phyloP scores from a whole-genome alignment of 2,113 vertebrate species.

The Zingel zingel region DNA sequence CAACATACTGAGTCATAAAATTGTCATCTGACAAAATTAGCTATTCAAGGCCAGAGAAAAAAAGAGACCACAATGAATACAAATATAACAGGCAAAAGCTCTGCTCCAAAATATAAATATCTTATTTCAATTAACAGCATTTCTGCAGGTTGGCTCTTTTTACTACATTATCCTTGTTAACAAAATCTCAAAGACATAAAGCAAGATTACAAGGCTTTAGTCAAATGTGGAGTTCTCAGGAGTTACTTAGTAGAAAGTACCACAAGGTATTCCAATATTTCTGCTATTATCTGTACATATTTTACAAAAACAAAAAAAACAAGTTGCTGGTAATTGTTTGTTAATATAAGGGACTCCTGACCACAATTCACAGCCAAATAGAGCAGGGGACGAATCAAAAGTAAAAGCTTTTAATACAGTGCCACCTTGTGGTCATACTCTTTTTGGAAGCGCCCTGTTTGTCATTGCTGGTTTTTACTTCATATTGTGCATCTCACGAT shows the following conservation, averaged over 20 bases:
- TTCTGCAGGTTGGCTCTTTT: slow-evolving; percentile 4
- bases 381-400: neutral
- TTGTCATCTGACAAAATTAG: slow-evolving; percentile 6
- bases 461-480: slow-evolving; percentile 35
- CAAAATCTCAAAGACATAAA: neutral
- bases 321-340: slow-evolving; percentile 12
- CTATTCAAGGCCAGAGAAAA: slow-evolving; percentile 15
- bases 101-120: slow-evolving; percentile 31
- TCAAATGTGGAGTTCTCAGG: neutral
- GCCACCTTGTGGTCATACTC: slow-evolving; percentile 68
- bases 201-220: neutral
- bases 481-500: slow-evolving; percentile 15
- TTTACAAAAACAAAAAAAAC: slow-evolving; percentile 11
- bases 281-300: neutral
- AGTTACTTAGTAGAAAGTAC: neutral
- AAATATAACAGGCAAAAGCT: neutral
- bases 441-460: neutral
- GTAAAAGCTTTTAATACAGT: slow-evolving; percentile 52
- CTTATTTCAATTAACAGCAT: neutral
- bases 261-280: neutral
- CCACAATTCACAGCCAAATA: neutral
- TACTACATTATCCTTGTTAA: neutral
- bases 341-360: neutral
- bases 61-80: slow-evolving; percentile 23
- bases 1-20: slow-evolving; percentile 32